A percentile compares a stretch with the other conserved stretches of the same genome.
These are phyloP conservation scores for Rhopilema esculentum DNA, from an alignment of 30 jellyfish, hydroid and myxozoan species.

Conservation along the genomic window DNA sequence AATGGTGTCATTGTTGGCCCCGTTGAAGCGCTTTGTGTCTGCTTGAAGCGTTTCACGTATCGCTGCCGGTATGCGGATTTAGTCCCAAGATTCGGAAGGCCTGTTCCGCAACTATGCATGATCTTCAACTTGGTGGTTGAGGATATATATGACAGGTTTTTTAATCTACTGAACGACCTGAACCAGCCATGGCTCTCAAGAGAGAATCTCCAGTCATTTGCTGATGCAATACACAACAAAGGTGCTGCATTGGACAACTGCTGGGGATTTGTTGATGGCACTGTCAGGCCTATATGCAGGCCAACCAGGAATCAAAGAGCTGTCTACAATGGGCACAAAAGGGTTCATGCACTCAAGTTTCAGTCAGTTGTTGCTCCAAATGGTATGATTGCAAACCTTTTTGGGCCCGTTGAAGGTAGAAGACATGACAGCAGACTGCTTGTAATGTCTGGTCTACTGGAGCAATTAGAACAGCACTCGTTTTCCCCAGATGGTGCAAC, in stretches of 20 bases:
- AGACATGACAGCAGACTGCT: conserved; percentile 63
- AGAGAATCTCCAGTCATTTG: neutral
- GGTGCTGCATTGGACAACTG: conserved; percentile 37
- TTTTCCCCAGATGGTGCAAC: conserved; percentile 56
- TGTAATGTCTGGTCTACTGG: conserved; percentile 50
- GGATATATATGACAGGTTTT: conserved; percentile 1
- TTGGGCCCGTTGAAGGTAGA: conserved; percentile 45
- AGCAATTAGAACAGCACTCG: conserved; percentile 29
- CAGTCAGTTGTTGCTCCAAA: conserved; percentile 46
- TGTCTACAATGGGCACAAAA: conserved; percentile 59
- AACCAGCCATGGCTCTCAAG: neutral
- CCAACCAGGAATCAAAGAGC: conserved; percentile 34
- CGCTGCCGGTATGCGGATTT: no score
- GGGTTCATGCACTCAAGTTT: conserved; percentile 32
- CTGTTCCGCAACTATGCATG: no score
- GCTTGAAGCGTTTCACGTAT: no score
- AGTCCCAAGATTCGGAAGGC: no score
- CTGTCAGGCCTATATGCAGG: conserved; percentile 48
- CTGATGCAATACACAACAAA: neutral
- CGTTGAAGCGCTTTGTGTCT: no score
- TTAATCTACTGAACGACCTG: conserved; percentile 30
- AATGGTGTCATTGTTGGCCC: no score
- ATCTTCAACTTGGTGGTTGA: no score
- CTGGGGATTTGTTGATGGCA: conserved; percentile 55
- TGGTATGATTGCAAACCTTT: conserved; percentile 29